A percentile compares a stretch with the other conserved stretches of the same genome.
phyloP scores from a whole-genome alignment of 2,797 vertebrate species.

The Triplophysa yarkandensis region DNA sequence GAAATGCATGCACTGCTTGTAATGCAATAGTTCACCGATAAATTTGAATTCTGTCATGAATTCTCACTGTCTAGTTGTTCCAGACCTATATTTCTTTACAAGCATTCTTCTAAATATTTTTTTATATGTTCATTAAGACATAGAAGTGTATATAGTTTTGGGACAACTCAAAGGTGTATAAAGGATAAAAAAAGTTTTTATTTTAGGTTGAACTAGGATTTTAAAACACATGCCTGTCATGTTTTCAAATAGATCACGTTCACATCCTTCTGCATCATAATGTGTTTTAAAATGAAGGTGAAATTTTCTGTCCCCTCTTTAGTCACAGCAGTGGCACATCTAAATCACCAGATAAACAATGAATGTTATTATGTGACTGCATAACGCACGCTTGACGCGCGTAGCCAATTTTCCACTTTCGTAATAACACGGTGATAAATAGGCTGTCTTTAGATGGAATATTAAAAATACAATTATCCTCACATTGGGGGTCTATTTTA shows the following conservation, averaged over 20 bases:
- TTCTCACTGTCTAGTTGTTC: too few species aligned
- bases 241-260: not conserved
- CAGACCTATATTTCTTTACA: too few species aligned
- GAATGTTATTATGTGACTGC: not conserved
- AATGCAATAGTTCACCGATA: too few species aligned
- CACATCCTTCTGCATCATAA: not conserved
- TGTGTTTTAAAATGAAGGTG: not conserved
- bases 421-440: slow-evolving; percentile 12
- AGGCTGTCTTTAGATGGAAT: not conserved
- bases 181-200: too few species aligned
- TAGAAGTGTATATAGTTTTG: too few species aligned
- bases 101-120: too few species aligned
- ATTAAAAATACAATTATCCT: slow-evolving; percentile 32
- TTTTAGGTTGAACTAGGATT: too few species aligned
- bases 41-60: too few species aligned
- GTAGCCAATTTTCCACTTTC: not conserved
- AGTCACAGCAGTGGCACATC: not conserved
- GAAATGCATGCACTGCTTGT: slow-evolving; percentile 7
- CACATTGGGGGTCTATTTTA: slow-evolving; percentile 19
- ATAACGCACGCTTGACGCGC: not conserved
- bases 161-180: too few species aligned
- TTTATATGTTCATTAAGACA: too few species aligned
- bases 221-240: not conserved
- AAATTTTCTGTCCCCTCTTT: not conserved
- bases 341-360: slow-evolving; percentile 25